Base-by-base conservation (phyloP, 2,797 vertebrate genomes). In the Sebastes iracundus region DNA sequence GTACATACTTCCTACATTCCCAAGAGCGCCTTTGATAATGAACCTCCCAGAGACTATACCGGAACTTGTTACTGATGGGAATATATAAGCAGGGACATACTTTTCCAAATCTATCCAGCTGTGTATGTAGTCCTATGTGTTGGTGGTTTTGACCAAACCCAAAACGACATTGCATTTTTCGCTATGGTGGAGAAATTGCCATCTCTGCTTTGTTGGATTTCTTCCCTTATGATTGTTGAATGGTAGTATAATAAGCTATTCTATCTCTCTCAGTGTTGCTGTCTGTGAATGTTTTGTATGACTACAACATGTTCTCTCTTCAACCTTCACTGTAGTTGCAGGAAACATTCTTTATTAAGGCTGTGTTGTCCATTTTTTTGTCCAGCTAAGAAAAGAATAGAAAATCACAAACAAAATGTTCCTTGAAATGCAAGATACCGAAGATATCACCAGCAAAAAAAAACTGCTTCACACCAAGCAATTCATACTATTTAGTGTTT, bases 181-280 rank as follows among this genome's bases (percentile, higher is more conserved):
- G 0, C 42, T 49, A 0, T 0, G 5, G 28, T 33, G 20, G 6
- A 62, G 18, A 62, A 61, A 62, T 62, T 32, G 8, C 20, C 6
- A 46, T 65, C 16, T 10, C 63, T 65, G 14, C 62, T 42, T 25
- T 42, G n/a, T 42, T 32, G 32, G 33, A 65, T 18, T 16, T 65
- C 62, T 42, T 65, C 14, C 23, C 33, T 42, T 65, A 3, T 65
- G 35, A 10, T 16, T 25, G 22, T 64, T 63, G n/a, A 38, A 35
- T 35, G n/a, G n/a, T 38, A 7, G 33, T 38, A 38, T 49, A 49
- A 42, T 42, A 18, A 65, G 22, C 35, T 42, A 25, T 42, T 38
- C 14, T 0, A 18, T 42, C 13, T 65, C 22, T 64, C 33, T 42
- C 25, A 38, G 32, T 63, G n/a, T 63, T 46, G 64, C 23, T 66